phyloP scores from a whole-genome alignment of 2,888 invertebrate species.

The Limenitis camilla region DNA sequence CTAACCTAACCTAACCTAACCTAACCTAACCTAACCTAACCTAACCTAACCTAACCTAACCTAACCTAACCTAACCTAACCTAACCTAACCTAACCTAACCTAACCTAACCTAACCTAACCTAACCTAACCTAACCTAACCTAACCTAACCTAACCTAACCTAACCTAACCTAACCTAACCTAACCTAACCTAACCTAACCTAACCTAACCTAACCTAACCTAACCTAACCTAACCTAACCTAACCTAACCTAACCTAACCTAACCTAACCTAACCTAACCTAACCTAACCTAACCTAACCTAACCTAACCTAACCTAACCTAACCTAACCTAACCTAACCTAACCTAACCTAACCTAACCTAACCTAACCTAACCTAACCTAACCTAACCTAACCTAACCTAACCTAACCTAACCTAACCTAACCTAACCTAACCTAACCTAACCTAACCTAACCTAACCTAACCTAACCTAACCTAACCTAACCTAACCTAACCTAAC shows the following conservation, averaged over 20 bases:
- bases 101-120: slow-evolving; percentile 28
- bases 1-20: slow-evolving; percentile 29
- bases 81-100: slow-evolving; percentile 29
- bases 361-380: slow-evolving; percentile 22
- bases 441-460: slow-evolving; percentile 21
- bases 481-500: slow-evolving; percentile 14
- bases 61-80: slow-evolving; percentile 29
- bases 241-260: slow-evolving; percentile 22
- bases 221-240: slow-evolving; percentile 22
- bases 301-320: slow-evolving; percentile 21
- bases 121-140: slow-evolving; percentile 20
- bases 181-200: slow-evolving; percentile 18
- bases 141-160: slow-evolving; percentile 19
- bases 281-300: slow-evolving; percentile 23
- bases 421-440: slow-evolving; percentile 22
- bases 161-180: slow-evolving; percentile 19
- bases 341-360: slow-evolving; percentile 25
- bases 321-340: slow-evolving; percentile 25
- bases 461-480: slow-evolving; percentile 15
- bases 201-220: slow-evolving; percentile 21
- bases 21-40: slow-evolving; percentile 29
- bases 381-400: slow-evolving; percentile 23
- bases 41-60: slow-evolving; percentile 29
- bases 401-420: slow-evolving; percentile 24
- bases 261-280: slow-evolving; percentile 23